Percentiles rank a stretch among this genome's conserved stretches.
phyloP scores from a whole-genome alignment of 1,140 invertebrate genomes.

The Anastrepha ludens region DNA sequence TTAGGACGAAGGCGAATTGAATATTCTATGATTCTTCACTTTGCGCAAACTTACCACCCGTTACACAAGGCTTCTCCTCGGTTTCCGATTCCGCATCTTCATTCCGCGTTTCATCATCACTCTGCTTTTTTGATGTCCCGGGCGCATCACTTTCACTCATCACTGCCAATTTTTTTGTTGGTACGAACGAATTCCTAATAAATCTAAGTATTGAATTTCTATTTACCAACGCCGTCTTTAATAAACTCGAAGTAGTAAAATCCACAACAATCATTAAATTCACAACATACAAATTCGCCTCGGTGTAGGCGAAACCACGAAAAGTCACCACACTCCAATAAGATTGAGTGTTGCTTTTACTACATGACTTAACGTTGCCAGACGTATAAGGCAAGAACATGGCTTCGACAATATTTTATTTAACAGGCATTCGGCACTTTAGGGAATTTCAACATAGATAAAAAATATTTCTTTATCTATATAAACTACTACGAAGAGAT shows the following conservation, averaged over 20 bases:
- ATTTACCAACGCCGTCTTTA: slow-evolving; percentile 4
- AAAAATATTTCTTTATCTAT: not conserved
- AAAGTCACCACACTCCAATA: slow-evolving; percentile 7
- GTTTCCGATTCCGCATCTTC: no score
- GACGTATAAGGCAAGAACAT: not conserved
- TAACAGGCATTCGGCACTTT: not conserved
- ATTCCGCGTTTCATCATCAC: not conserved
- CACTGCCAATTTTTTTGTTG: not conserved
- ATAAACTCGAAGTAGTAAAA: not conserved
- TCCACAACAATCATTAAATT: not conserved
- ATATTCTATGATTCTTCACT: no score
- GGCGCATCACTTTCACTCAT: not conserved
- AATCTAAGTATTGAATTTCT: not conserved
- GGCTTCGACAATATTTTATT: not conserved
- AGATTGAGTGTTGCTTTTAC: not conserved
- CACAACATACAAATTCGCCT: not conserved
- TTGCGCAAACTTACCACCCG: no score
- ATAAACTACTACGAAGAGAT: not conserved
- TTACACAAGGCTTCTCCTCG: no score
- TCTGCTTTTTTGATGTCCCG: not conserved
- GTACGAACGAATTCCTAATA: not conserved
- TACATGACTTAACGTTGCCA: not conserved
- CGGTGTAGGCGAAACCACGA: not conserved
- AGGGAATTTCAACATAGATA: no score
- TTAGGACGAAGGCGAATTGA: no score